Evolutionary conservation across 2,113 vertebrate species (phyloP), one percentile per base, ranked within the genome.

Genomic region (Chrysemys picta): DNA sequence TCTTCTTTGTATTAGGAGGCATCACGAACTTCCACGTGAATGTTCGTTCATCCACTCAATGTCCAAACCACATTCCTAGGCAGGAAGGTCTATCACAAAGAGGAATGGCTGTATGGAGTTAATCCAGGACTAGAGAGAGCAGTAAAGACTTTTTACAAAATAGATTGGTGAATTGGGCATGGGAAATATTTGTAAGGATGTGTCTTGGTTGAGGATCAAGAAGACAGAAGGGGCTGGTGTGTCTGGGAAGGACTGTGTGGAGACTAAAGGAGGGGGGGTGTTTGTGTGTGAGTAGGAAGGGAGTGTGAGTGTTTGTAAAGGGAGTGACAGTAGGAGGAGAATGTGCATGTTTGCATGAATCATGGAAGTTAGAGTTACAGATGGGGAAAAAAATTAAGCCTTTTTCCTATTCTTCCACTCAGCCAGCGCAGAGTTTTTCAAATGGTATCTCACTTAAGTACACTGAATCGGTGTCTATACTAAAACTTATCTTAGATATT

Each of bases 41-140:
- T 81, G 65, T 38, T 53, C 82, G 82, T 93, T 96, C 86, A 88
- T 93, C 54, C 81, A 19, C 49, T 52, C 42, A 52, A 88, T 5
- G 53, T 82, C 82, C 89, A 79, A 54, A 85, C 56, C 54, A 21
- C 84, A 80, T 91, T 97, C 93, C 88, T 92, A 54, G 47, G 88
- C 19, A 16, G 79, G 80, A 87, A 95, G 80, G 45, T 89, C 75
- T 38, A 78, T 56, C 76, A 9, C 19, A 92, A 69, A 91, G 95
- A 90, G 69, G 80, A 87, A 93, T 49, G 75, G 53, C 95, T 96
- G 78, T 93, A 72, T 82, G 88, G 79, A 95, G 47, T 53, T 80
- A 42, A 16, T 53, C 84, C 29, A 27, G 0, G 0, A 76, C 65
- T 59, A 42, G 87, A 25, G 47, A 84, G 22, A 78, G 42, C 54